Percentiles rank a stretch among this genome's conserved stretches.
phyloP scores from a whole-genome alignment of 2,888 invertebrate genomes.

The Brachylomia viminalis region DNA sequence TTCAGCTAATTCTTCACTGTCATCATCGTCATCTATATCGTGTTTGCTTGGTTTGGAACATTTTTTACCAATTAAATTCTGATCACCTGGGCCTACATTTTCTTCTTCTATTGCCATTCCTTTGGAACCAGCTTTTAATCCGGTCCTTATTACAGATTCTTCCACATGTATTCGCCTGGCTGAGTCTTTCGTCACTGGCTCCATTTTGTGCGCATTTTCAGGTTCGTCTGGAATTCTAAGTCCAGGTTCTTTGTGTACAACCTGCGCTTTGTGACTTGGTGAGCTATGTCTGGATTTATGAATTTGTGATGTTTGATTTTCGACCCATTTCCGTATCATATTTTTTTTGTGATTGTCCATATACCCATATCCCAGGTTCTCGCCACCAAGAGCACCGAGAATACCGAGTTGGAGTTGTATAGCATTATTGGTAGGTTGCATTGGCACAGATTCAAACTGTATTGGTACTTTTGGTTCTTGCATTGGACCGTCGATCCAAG shows the following conservation, averaged over 20 bases:
- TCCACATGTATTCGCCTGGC: conserved; percentile 90
- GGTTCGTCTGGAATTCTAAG: conserved; percentile 77
- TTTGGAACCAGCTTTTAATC: conserved; percentile 90
- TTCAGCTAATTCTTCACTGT: conserved; percentile 94
- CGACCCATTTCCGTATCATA: conserved; percentile 98
- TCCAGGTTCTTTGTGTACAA: conserved; percentile 75
- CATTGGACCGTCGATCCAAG: conserved; percentile 99
- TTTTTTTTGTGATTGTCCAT: conserved; percentile 98
- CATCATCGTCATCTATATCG: conserved; percentile 93
- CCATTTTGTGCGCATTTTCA: conserved; percentile 83
- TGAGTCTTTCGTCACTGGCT: conserved; percentile 88
- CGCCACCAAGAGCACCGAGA: conserved; percentile 86
- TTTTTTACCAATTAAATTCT: conserved; percentile 75
- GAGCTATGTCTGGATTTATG: conserved; percentile 92
- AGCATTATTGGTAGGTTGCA: conserved; percentile 89
- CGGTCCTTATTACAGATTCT: conserved; percentile 91
- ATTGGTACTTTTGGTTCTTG: conserved; percentile 90
- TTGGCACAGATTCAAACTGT: conserved; percentile 90
- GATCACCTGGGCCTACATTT: conserved; percentile 82
- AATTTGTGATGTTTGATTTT: conserved; percentile 96
- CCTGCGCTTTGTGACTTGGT: conserved; percentile 82
- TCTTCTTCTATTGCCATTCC: conserved; percentile 88
- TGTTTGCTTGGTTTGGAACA: conserved; percentile 83
- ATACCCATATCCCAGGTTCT: conserved; percentile 94
- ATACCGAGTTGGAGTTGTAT: conserved; percentile 84